Base-by-base conservation (phyloP, 2,797 vertebrate genomes). In the Anguilla megastoma region DNA sequence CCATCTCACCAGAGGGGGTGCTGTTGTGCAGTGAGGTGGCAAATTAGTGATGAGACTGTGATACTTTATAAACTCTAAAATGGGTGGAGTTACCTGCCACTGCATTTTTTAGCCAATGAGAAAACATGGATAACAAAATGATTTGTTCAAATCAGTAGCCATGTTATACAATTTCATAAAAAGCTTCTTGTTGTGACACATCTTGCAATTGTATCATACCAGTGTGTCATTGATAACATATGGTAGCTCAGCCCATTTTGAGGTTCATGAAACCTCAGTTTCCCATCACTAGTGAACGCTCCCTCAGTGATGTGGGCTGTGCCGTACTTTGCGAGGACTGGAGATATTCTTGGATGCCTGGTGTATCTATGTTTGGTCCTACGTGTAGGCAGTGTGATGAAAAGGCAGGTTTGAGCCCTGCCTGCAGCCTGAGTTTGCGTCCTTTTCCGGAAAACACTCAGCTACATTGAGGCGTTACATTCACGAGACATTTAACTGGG, bases 1-100 rank as follows among this genome's bases (percentile, higher is more conserved):
- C 74, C 4, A 41, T 18, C 33, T 6, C 30, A 41, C 33, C 36
- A 79, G 14, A 36, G 36, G 74, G n/a, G 36, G 74, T 21, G 84
- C 88, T 71, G 86, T 16, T n/a, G 79, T 24, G 66, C 80, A 60
- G 21, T 85, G 60, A 21, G 63, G 12, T 74, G 66, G 27, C 7
- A n/a, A 54, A 83, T 21, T 85, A 27, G 63, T 66, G n/a, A 66
- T 6, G 21, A 9, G 63, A 5, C 24, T 66, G n/a, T 66, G 63
- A 66, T 24, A 66, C n/a, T 66, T 66, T 66, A 0, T 8, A n/a
- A n/a, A n/a, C 63, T 9, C 63, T 66, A 66, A 7, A 66, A 66
- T n/a, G 21, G 63, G 63, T 56, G 54, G 54, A 18, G 54, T 14
- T 66, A 66, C 63, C 6, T 66, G 63, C 9, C 63, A 66, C 63